Conservation (phyloP, 2,113 vertebrate species). For the Electrona antarctica region DNA sequence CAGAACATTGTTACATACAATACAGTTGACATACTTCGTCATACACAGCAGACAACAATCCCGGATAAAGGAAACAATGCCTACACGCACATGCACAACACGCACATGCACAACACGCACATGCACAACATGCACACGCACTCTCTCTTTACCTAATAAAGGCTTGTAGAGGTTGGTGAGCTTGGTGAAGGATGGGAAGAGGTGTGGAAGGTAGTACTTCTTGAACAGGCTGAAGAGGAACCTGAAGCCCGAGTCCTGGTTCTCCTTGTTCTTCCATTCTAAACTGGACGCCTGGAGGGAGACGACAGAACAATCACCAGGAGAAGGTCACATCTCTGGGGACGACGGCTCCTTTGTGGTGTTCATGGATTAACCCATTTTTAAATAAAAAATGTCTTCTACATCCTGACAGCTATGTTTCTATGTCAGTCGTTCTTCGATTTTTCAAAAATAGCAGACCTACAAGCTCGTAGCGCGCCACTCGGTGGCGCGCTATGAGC, state of each 20-base stretch:
- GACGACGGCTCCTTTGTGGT: no score
- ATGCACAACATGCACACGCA: conserved; percentile 24
- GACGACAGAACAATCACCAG: conserved; percentile 40
- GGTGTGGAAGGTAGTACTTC: conserved; percentile 97
- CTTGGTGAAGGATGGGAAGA: conserved; percentile 96
- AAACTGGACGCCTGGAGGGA: conserved; percentile 90
- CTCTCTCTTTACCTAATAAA: conserved; percentile 85
- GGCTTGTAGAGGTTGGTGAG: conserved; percentile 97
- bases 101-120: background rate
- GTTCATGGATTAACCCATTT: no score
- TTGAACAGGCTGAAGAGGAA: conserved; percentile 97
- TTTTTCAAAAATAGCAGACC: no score
- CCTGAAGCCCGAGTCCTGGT: conserved; percentile 95
- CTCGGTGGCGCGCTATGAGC: no score
- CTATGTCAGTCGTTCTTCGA: no score
- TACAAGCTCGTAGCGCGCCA: no score
- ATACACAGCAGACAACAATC: background rate
- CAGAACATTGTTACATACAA: background rate
- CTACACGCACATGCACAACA: background rate
- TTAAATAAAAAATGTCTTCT: no score
- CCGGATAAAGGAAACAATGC: background rate
- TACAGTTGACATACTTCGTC: no score
- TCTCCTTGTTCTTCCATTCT: conserved; percentile 96
- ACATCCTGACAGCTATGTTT: no score
- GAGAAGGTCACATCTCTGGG: conserved; percentile 44